Evolutionary conservation across 2,888 invertebrate species (phyloP), one percentile per base, ranked within the genome.

Genomic region (Himalopsyche japonica): DNA sequence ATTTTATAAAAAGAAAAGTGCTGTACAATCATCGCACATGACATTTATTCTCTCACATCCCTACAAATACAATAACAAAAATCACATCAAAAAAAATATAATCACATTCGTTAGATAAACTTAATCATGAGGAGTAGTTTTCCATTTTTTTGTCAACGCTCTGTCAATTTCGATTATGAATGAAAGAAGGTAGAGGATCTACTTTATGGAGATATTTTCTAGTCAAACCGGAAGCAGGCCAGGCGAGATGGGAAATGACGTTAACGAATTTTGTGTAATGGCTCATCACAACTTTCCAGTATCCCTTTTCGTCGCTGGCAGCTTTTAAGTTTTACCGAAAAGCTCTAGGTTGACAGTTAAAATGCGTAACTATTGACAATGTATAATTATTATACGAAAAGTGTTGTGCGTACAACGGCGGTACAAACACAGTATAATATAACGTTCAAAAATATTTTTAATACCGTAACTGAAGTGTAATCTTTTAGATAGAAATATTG

Each of bases 11-110:
- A 86, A 43, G 37, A 43, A 43, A 37, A 83, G 77, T 84, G 83
- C 86, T 85, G 86, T 85, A 86, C 86, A 86, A 86, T 86, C 86
- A 86, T 83, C 81, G 83, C 83, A 83, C 81, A 43, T 81, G 15
- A 82, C 70, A 80, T 80, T 85, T 80, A 78, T 78, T 76, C 80
- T 84, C 77, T 80, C 48, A 83, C 83, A 30, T 49, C 32, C 76
- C 49, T 43, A 76, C 79, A 30, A 30, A 34, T 47, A 43, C 37
- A 70, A 32, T 70, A 34, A 43, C 30, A 37, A 30, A 81, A 80
- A 80, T 49, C 18, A 24, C 15, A 24, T 48, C 43, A 57, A 57
- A 57, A 57, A 49, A 20, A 57, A 4, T 20, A 57, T 24, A 57
- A 57, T 20, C n/a, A 20, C 57, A 24, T 20, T 57, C 10, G 20